These are phyloP conservation scores for Raja brachyura DNA, from an alignment of 2,113 vertebrate species.

Conservation along the genomic window DNA sequence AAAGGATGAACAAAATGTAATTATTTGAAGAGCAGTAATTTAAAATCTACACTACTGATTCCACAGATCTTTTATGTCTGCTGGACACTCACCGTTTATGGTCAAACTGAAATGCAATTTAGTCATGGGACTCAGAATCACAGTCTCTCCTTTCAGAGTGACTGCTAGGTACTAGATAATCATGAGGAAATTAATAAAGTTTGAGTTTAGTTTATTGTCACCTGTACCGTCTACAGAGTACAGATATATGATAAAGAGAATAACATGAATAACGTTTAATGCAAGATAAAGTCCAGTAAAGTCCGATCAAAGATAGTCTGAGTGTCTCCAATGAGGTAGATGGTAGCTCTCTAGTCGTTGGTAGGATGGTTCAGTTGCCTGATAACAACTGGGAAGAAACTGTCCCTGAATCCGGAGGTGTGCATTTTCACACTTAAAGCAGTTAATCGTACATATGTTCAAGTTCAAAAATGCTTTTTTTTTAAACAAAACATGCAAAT, in stretches of 20 bases:
- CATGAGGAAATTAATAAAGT: neutral
- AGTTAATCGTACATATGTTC: neutral
- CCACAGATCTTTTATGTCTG: neutral
- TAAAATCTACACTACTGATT: neutral
- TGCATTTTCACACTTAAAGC: no score
- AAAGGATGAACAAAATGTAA: neutral
- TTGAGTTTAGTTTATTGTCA: no score
- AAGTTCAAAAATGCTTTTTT: neutral
- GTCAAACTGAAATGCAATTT: neutral
- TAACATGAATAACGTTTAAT: no score
- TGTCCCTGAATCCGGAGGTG: no score
- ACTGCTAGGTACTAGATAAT: neutral
- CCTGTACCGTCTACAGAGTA: no score
- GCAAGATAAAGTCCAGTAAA: no score
- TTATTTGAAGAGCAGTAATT: neutral
- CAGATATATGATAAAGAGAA: no score
- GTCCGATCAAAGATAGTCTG: no score
- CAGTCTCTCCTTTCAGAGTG: neutral
- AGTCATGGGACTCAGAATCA: neutral
- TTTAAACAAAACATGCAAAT: constrained; percentile 15
- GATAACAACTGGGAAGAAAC: no score
- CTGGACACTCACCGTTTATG: neutral
- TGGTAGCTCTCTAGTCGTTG: no score
- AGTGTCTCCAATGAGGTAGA: no score
- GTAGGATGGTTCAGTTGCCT: no score